Percentiles rank a stretch among this genome's conserved stretches.
Evolutionary conservation across 2,113 vertebrate genomes (phyloP).

Genomic region (Hiodon tergisus): DNA sequence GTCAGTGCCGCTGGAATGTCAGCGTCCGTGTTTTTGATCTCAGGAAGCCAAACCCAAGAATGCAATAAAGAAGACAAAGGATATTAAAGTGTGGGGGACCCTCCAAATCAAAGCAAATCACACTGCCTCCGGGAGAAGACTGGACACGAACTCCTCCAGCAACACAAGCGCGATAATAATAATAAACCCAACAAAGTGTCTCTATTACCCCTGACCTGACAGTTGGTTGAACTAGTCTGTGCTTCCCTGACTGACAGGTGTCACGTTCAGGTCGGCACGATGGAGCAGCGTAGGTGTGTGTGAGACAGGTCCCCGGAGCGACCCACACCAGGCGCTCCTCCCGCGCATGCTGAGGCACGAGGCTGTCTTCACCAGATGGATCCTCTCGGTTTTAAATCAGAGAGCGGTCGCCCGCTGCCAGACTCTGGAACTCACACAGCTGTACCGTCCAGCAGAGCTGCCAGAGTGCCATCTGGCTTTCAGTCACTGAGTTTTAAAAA

Average conservation of each 20-base stretch:
- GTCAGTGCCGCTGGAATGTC: too few species aligned
- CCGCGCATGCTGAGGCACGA: too few species aligned
- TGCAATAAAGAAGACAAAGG: background rate
- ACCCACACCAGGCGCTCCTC: conserved; percentile 2
- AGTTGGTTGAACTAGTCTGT: background rate
- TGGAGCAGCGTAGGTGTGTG: background rate
- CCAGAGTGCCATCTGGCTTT: background rate
- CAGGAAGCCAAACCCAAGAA: background rate
- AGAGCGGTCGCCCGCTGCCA: background rate
- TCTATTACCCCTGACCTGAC: background rate
- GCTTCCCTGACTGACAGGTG: conserved; percentile 25
- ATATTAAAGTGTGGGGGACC: background rate
- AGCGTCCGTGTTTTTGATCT: background rate
- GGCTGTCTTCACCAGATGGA: background rate
- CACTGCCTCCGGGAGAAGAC: background rate
- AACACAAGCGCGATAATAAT: background rate
- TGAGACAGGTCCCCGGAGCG: conserved; percentile 11
- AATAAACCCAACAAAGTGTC: background rate
- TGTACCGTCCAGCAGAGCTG: background rate
- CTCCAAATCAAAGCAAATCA: background rate
- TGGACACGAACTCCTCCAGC: background rate
- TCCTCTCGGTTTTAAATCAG: background rate
- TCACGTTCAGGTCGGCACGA: conserved; percentile 32
- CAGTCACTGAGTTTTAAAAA: background rate
- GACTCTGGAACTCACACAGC: background rate